Base-by-base conservation (phyloP, 2,113 vertebrate species). In the Polypterus bichir region DNA sequence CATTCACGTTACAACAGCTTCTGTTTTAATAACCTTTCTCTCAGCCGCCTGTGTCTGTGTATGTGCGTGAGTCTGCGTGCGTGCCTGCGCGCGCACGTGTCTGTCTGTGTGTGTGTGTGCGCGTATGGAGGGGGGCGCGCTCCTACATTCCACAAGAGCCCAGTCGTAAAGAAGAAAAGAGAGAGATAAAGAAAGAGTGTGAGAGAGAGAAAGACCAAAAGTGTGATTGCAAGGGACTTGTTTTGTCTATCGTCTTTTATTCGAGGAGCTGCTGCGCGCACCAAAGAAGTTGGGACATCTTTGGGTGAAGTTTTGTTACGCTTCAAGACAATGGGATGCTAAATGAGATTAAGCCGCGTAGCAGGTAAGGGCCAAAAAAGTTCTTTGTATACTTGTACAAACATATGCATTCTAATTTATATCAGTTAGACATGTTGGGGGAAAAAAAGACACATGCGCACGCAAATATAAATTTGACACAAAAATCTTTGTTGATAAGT, bases 281-380 rank as follows among this genome's bases (percentile, higher is more conserved):
- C 44, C 7, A 44, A 7, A 48, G 62, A 65, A 71, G 70, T 66
- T 72, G 58, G 61, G 51, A 55, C 63, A 60, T 69, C 65, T 64
- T 60, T 69, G 47, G 56, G 59, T 62, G 65, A 70, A 70, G 68
- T 70, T 72, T 68, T 62, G 46, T 51, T 61, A 48, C 10, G 54
- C 45, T 48, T 65, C 60, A 47, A 49, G 67, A 65, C 64, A 65
- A 64, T 64, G 66, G 70, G 65, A 72, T 72, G 68, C 68, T 72
- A 55, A 57, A 57, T 57, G 27, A 65, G 54, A 61, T 59, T 48
- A 54, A 57, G 53, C 65, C 45, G 27, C 27, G 9, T 51, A 48
- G 54, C 70, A 72, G 70, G 70, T 72, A 69, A 61, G 67, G 61
- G 7, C 57, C 46, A 53, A 46, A 60, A 61, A 45, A 48, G 10